Base-by-base conservation (phyloP, 2,888 invertebrate genomes). In the Gordius sp. region DNA sequence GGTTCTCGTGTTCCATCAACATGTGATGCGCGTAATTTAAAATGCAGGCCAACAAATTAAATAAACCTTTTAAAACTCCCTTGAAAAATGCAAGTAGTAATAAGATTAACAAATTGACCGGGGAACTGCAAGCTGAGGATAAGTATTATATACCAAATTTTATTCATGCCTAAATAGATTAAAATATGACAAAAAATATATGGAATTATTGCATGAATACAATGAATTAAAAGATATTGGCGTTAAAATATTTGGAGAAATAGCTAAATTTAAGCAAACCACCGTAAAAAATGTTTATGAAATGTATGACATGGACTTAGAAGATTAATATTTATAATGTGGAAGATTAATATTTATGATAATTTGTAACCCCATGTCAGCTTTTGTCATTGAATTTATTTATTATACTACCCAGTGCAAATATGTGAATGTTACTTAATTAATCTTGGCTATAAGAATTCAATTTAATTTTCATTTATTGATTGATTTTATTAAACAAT, bases 161-260 rank as follows among this genome's bases (percentile, higher is more conserved):
- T n/a, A n/a, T n/a, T n/a, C n/a, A n/a, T n/a, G n/a, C n/a, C n/a
- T n/a, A n/a, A n/a, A n/a, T 47, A 47, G 47, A n/a, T 47, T 47
- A 20, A 20, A 47, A 18, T 18, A 47, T 4, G 4, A 4, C 8
- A 4, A 47, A n/a, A n/a, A 54, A 58, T 1, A 24, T 28, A 26
- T 56, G 23, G 2, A 26, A 39, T 27, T 2, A 25, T n/a, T 24
- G n/a, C 20, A n/a, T 13, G 28, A 33, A 26, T 25, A 28, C 26
- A 28, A 59, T 59, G 53, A 55, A 18, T 24, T 28, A 2, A 58
- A 27, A 27, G 58, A 58, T 56, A 23, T 57, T 25, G 39, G 57
- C 16, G 57, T 24, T 13, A 56, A 24, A 20, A 56, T 57, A 18
- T 24, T 56, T 13, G 25, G 26, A 20, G 56, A 39, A 25, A 27